Conservation (phyloP, 2,888 invertebrate species). For the Tryphoninae sp. region DNA sequence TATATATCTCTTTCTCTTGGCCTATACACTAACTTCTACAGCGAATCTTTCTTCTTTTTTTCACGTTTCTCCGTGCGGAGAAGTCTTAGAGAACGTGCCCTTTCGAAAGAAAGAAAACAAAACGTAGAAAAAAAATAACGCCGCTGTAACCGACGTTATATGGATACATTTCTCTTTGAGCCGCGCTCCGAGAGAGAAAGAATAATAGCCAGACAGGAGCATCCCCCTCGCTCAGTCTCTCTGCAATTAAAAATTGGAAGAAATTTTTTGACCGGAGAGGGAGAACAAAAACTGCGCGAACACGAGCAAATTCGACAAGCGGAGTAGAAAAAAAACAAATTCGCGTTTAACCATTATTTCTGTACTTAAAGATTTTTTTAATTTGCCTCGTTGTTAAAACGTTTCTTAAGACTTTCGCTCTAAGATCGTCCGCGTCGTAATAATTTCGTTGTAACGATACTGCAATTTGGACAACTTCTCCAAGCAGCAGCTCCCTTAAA, state of each 20-base stretch:
- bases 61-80: conserved; percentile 42
- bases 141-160: conserved; percentile 62
- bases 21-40: conserved; percentile 59
- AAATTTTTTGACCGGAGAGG: conserved; percentile 24
- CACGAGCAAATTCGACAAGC: conserved; percentile 29
- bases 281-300: conserved; percentile 24
- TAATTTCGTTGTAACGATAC: too few relatives aligned
- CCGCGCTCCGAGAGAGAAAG: conserved; percentile 72
- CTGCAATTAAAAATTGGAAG: conserved; percentile 68
- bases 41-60: conserved; percentile 56
- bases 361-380: too few relatives aligned
- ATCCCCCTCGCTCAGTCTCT: conserved; percentile 70
- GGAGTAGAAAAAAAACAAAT: conserved; percentile 3
- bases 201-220: conserved; percentile 76
- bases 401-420: too few relatives aligned
- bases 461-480: too few relatives aligned
- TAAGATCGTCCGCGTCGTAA: too few relatives aligned
- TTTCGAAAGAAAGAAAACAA: conserved; percentile 36
- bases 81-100: conserved; percentile 68
- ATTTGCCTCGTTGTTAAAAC: too few relatives aligned
- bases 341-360: too few relatives aligned
- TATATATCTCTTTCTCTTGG: conserved; percentile 73
- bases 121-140: conserved; percentile 20
- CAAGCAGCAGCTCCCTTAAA: conserved; percentile 19
- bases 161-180: conserved; percentile 30